A percentile compares a stretch with the other conserved stretches of the same genome.
Evolutionary conservation across 2,888 invertebrate genomes (phyloP).

Genomic region (Agrochola lychnidis): DNA sequence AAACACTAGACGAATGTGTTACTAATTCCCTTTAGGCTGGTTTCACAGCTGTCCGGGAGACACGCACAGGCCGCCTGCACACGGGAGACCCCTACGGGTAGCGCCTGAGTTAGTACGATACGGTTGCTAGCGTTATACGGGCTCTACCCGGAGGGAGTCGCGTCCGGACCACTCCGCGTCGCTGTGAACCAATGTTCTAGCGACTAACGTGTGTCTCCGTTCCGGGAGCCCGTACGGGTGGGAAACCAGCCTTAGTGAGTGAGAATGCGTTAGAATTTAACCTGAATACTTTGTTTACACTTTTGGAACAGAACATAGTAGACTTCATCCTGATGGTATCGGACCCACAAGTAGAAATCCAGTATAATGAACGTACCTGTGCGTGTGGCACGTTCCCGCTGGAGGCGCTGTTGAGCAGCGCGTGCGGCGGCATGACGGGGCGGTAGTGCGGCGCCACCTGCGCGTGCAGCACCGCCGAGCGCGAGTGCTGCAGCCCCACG

Average conservation of each 20-base stretch:
- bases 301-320: neutral
- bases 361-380: slow-evolving; percentile 72
- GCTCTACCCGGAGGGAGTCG: too few relatives aligned
- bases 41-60: too few relatives aligned
- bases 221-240: too few relatives aligned
- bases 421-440: slow-evolving; percentile 86
- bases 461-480: slow-evolving; percentile 93
- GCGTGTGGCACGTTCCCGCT: slow-evolving; percentile 91
- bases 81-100: too few relatives aligned
- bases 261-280: neutral
- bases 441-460: slow-evolving; percentile 89
- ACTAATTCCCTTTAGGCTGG: neutral
- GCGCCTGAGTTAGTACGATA: too few relatives aligned
- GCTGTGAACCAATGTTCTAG: too few relatives aligned
- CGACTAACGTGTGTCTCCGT: too few relatives aligned
- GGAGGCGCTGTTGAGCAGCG: slow-evolving; percentile 91
- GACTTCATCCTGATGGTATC: neutral
- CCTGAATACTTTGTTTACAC: neutral
- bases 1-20: neutral
- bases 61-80: too few relatives aligned
- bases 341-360: neutral
- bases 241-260: neutral
- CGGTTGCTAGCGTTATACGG: too few relatives aligned
- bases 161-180: too few relatives aligned
- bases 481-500: slow-evolving; percentile 92